Conservation (phyloP, 2,113 vertebrate genomes). For the Rousettus leschenaultii region DNA sequence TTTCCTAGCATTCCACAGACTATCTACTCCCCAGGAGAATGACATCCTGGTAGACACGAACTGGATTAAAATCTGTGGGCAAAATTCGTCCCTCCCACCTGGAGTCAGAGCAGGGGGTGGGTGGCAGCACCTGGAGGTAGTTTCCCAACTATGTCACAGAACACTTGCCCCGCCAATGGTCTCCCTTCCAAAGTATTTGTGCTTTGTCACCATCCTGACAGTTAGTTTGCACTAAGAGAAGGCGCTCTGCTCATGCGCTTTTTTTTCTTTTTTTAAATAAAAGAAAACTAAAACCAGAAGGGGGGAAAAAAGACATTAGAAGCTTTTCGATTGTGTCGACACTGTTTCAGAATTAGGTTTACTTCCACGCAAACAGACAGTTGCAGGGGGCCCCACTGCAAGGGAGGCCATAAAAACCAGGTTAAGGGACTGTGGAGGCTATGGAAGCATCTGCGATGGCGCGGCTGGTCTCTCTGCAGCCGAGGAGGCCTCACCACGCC, state of each 20-base stretch:
- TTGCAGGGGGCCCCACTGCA: background rate
- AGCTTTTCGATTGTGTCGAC: background rate
- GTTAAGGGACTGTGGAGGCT: background rate
- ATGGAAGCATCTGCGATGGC: background rate
- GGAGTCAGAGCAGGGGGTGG: background rate
- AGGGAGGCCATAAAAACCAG: background rate
- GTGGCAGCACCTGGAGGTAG: background rate
- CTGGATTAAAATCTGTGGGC: background rate
- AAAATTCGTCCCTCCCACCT: background rate
- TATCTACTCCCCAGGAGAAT: background rate
- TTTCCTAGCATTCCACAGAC: background rate
- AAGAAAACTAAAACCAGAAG: slow-evolving; percentile 11
- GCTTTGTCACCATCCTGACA: slow-evolving; percentile 68
- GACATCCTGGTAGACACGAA: background rate
- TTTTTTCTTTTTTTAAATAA: background rate
- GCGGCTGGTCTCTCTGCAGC: slow-evolving; percentile 38
- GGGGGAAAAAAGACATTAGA: background rate
- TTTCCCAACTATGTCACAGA: background rate
- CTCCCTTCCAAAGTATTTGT: slow-evolving; percentile 57
- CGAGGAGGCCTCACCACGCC: slow-evolving; percentile 10
- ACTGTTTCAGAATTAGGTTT: slow-evolving; percentile 48
- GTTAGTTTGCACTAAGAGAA: background rate
- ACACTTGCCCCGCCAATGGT: background rate
- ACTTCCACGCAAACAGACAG: slow-evolving; percentile 25
- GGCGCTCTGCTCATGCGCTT: background rate